A percentile compares a stretch with the other conserved stretches of the same genome.
Conservation (phyloP, 2,888 invertebrate genomes). For the Pachymerium ferrugineum region DNA sequence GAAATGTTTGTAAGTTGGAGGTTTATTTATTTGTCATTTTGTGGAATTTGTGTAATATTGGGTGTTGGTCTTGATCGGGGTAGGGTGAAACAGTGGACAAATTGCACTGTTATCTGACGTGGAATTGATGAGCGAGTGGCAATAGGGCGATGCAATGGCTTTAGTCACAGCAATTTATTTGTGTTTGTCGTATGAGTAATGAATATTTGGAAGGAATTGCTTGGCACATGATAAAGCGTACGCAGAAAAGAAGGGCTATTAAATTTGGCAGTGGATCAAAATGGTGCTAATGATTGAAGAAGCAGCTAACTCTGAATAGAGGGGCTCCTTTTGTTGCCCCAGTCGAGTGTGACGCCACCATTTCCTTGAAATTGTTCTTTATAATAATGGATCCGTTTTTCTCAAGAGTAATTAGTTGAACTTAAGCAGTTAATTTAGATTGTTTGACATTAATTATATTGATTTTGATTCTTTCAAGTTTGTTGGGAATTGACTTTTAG, state of each 20-base stretch:
- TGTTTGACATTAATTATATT: no score
- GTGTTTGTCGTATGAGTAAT: slow-evolving; percentile 1
- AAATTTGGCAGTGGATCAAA: background rate
- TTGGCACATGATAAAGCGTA: background rate
- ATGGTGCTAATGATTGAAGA: background rate
- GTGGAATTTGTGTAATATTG: background rate
- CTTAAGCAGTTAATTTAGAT: no score
- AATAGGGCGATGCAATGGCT: background rate
- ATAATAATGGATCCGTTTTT: background rate
- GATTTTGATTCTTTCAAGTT: no score
- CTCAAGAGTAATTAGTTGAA: no score
- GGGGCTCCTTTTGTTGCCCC: background rate
- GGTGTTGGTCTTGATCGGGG: background rate
- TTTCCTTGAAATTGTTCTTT: background rate
- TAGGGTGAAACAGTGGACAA: background rate
- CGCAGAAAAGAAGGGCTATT: background rate
- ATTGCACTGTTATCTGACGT: background rate
- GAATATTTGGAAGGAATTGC: background rate
- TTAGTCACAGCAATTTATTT: background rate
- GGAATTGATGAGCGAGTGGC: slow-evolving; percentile 1
- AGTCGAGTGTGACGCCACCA: background rate
- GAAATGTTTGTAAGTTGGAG: background rate
- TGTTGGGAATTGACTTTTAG: no score
- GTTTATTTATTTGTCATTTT: background rate
- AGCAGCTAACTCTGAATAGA: slow-evolving; percentile 5